Evolutionary conservation across 2,113 vertebrate genomes (phyloP), one percentile per base, ranked within the genome.

Genomic region (Leucoraja erinaceus): DNA sequence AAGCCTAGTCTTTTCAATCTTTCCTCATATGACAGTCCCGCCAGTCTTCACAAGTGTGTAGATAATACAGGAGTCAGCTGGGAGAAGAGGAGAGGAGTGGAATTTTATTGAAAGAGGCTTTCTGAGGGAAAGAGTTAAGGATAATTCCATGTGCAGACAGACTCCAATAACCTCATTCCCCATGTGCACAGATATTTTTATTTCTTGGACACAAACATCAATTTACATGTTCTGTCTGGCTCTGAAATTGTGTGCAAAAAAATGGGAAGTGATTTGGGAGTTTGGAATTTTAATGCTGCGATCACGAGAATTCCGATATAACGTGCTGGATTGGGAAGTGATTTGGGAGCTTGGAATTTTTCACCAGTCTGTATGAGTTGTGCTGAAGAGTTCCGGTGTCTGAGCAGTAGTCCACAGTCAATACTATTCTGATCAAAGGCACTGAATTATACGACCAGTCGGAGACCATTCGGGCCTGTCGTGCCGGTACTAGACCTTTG

Each of bases 201-300:
- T 88, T 88, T 88, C 83, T 88, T 88, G 83, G 83, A 88, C 56
- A 28, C 54, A 84, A 84, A n/a, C 81, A 84, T 61, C 9, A 63
- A 63, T 88, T 88, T 88, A 31, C 83, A 88, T 63, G 59, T 88
- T 88, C 83, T 88, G 59, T 88, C 83, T 88, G 83, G 83, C 31
- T 88, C 61, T 6, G 59, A 88, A 31, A 59, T 88, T 63, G 59
- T 88, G 59, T 88, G 59, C 28, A 88, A 72, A 88, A 47, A 47
- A 47, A 47, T 88, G 83, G 83, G 83, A 88, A 88, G 83, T 88
- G 83, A 88, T 88, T 88, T 88, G n/a, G 10, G n/a, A 63, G 83
- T 88, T 88, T 88, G 83, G 83, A 63, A 88, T 88, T 88, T 88
- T 88, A 88, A 88, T 88, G 83, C 83, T 63, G 4, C 1, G 61